These are phyloP conservation scores for Anisognathus igniventris DNA, from an alignment of 2,797 vertebrate genomes.

Conservation along the genomic window DNA sequence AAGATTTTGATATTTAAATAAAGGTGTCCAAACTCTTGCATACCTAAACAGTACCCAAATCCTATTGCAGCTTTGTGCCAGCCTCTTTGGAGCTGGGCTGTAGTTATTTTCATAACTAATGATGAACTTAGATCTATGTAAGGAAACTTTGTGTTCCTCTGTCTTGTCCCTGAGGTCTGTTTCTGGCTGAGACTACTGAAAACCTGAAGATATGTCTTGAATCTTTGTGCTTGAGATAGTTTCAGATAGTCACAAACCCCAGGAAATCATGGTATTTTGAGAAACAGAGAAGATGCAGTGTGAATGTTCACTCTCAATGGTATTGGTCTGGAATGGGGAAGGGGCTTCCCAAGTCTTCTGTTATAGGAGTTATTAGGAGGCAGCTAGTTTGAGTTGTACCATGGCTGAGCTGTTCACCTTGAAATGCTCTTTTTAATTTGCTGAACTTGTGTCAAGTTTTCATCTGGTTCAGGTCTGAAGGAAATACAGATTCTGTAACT, in stretches of 20 bases:
- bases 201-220: rapidly evolving
- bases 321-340: neutral
- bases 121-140: neutral
- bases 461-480: neutral
- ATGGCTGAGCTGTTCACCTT: neutral
- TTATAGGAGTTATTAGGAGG: rapidly evolving
- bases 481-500: neutral
- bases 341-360: neutral
- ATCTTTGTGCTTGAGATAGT: neutral
- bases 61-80: neutral
- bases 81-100: neutral
- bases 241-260: neutral
- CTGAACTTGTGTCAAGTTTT: neutral
- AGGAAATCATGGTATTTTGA: neutral
- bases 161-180: neutral
- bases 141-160: neutral
- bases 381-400: neutral
- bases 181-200: neutral
- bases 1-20: neutral
- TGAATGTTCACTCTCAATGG: rapidly evolving
- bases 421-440: neutral
- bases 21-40: neutral
- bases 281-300: neutral
- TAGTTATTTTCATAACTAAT: neutral
- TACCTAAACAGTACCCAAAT: neutral